Evolutionary conservation across 2,797 vertebrate genomes (phyloP), one percentile per base, ranked within the genome.

Genomic region (Hafferia zeledoni): DNA sequence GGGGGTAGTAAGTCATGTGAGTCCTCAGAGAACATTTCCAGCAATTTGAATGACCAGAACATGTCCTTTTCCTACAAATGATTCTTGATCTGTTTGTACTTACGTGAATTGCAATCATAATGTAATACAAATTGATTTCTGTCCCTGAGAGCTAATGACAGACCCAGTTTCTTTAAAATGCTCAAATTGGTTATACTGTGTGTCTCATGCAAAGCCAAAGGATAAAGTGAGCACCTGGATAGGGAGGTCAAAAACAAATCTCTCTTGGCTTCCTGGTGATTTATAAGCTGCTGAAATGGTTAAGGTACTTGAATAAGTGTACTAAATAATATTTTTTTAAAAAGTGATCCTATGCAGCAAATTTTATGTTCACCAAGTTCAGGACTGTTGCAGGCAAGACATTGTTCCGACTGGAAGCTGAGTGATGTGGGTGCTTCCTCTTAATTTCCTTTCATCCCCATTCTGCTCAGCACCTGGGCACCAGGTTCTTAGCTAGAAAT

Each of bases 101-200:
- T 93, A 44, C 0, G 0, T 74, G 89, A 77, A 46, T 94, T 92
- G 93, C 82, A 95, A 10, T 88, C 89, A 64, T 67, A 72, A 64
- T 3, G 20, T 76, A 93, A 53, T 63, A 63, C 67, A 72, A 72
- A 93, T 96, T 88, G 94, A 87, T 96, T 95, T 90, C 74, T 92
- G 89, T 83, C 94, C 89, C 87, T 70, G 79, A 82, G 89, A 91
- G 85, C 85, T 97, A 93, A 83, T 90, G 80, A 76, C 82, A 91
- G 82, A 56, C 75, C 69, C 65, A 75, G 44, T 91, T 96, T 72
- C 95, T 96, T 52, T 96, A 83, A 94, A 95, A 63, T 49, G 39
- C 63, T 72, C 56, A 46, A 88, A 93, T 93, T 72, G 79, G 44
- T 90, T 90, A 24, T 90, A 30, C 89, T 43, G 28, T 89, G 59